phyloP scores from a whole-genome alignment of 2,113 vertebrate species.

The Crypturellus undulatus region DNA sequence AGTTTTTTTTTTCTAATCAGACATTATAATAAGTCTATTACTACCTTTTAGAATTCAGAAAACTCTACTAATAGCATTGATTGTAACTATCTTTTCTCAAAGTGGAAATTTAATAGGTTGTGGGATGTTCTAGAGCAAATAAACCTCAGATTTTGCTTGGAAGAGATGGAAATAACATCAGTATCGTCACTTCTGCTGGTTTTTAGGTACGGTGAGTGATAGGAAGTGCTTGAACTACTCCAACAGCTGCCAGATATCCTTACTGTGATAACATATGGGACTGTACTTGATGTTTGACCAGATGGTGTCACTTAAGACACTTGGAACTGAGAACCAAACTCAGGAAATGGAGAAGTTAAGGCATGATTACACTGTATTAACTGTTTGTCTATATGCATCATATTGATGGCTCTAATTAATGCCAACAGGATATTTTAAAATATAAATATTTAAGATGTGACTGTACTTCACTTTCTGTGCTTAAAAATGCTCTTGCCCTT shows the following conservation, averaged over 20 bases:
- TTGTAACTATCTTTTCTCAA: not conserved
- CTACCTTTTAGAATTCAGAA: not conserved
- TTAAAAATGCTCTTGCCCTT: constrained; percentile 4
- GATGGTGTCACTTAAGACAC: constrained; percentile 45
- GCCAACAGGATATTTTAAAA: not conserved
- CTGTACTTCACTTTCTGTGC: not conserved
- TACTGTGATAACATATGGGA: accelerated
- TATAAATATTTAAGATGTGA: not conserved
- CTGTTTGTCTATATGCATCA: not conserved
- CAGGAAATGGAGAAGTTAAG: constrained; percentile 55
- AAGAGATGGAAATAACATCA: not conserved
- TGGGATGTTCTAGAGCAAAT: not conserved
- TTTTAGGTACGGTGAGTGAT: not conserved
- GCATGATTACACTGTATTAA: constrained; percentile 56
- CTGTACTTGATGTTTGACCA: not conserved
- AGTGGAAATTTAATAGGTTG: not conserved
- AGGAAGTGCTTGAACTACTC: not conserved
- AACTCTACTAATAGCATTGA: not conserved
- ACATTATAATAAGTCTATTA: not conserved
- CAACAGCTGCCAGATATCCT: not conserved
- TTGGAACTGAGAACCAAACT: not conserved
- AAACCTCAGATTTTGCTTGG: not conserved
- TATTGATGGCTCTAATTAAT: constrained; percentile 11
- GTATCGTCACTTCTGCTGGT: not conserved
- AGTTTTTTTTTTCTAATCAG: not conserved